Conservation (phyloP, 1,140 invertebrate species). For the Nasonia giraulti region DNA sequence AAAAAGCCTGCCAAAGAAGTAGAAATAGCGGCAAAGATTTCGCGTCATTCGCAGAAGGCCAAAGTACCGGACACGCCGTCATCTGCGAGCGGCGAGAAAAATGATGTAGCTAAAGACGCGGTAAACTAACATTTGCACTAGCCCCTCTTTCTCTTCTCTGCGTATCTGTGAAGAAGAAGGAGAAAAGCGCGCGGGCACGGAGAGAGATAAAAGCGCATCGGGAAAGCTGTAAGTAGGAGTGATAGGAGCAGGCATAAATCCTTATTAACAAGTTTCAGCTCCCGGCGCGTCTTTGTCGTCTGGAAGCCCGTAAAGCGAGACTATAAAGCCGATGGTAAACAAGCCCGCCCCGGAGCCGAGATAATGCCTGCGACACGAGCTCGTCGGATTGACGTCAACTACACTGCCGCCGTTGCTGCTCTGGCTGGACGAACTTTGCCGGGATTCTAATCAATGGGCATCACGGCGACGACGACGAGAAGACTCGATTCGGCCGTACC, state of each 20-base stretch:
- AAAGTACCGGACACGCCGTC: background rate
- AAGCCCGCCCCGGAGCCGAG: background rate
- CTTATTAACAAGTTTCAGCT: conserved; percentile 39
- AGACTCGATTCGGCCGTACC: background rate
- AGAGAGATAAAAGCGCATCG: background rate
- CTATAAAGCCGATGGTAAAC: conserved; percentile 23
- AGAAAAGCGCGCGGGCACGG: background rate
- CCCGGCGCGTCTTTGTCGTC: background rate
- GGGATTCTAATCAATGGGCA: conserved; percentile 10
- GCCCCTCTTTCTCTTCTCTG: no score
- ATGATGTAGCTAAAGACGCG: conserved; percentile 9
- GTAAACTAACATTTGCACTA: conserved; percentile 17
- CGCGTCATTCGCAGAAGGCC: conserved; percentile 9
- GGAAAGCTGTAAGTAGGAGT: background rate
- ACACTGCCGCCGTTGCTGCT: background rate
- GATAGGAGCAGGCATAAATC: conserved; percentile 21
- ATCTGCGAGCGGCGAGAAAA: background rate
- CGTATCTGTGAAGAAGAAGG: background rate
- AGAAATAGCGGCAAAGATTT: conserved; percentile 5
- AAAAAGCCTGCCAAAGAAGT: background rate
- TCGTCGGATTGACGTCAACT: background rate
- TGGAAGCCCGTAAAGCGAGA: conserved; percentile 19
- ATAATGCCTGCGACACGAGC: background rate
- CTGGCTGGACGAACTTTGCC: background rate
- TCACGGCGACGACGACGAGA: background rate